Percentiles rank a stretch among this genome's conserved stretches.
phyloP scores from a whole-genome alignment of 2,888 invertebrate species.

The Diarsia rubi region DNA sequence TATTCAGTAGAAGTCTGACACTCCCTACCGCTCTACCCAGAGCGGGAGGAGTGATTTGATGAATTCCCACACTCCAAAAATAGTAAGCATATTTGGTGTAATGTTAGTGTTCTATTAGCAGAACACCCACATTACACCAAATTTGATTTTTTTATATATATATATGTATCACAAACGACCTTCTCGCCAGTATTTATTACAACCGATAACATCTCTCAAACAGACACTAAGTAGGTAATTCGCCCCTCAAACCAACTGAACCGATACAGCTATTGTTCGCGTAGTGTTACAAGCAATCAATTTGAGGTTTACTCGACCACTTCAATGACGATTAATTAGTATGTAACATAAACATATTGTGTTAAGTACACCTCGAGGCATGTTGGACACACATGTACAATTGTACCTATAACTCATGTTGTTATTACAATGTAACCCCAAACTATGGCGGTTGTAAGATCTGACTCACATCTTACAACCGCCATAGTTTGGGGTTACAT shows the following conservation, averaged over 20 bases:
- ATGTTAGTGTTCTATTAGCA: too few relatives aligned
- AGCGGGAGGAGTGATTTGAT: too few relatives aligned
- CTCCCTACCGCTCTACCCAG: too few relatives aligned
- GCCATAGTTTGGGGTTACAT: too few relatives aligned
- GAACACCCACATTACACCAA: too few relatives aligned
- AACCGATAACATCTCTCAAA: background rate
- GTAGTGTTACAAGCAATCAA: slow-evolving; percentile 39
- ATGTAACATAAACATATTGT: slow-evolving; percentile 35
- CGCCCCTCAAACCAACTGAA: slow-evolving; percentile 2
- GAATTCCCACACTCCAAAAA: too few relatives aligned
- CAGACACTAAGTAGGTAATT: background rate
- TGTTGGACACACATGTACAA: slow-evolving; percentile 3
- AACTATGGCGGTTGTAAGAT: background rate
- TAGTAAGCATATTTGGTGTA: too few relatives aligned
- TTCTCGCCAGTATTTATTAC: background rate
- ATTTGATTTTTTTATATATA: too few relatives aligned
- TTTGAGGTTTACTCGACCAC: slow-evolving; percentile 55
- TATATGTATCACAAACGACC: background rate
- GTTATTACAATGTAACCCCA: background rate
- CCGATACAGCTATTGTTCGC: slow-evolving; percentile 9
- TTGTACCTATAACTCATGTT: slow-evolving; percentile 5
- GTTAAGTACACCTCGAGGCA: slow-evolving; percentile 20
- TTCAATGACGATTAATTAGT: slow-evolving; percentile 59
- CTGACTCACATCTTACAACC: too few relatives aligned
- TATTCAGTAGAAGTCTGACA: too few relatives aligned